Conservation (phyloP, 2,113 vertebrate species). For the Alethe castanea region DNA sequence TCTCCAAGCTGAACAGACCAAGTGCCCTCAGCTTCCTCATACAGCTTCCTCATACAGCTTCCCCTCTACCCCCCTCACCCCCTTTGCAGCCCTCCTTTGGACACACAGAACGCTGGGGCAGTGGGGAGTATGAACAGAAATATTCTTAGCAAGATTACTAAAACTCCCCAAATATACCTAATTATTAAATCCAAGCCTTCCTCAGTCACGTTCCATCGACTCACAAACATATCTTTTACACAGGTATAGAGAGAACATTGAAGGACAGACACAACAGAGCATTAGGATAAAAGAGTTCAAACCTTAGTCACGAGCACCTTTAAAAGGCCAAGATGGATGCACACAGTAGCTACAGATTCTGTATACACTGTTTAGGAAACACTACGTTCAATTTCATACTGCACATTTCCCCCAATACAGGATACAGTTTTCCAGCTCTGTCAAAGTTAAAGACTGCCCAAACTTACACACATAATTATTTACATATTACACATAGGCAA, state of each 20-base stretch:
- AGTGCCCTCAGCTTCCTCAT: not conserved
- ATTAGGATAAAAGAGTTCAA: not conserved
- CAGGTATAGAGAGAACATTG: not conserved
- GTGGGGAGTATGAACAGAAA: not conserved
- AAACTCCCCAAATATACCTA: not conserved
- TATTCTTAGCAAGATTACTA: not conserved
- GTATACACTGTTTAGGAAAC: not conserved
- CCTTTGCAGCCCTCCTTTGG: not conserved
- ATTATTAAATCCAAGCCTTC: not conserved
- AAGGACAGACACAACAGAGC: not conserved
- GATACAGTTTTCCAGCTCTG: not conserved
- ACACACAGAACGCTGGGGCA: not conserved
- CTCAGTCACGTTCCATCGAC: not conserved
- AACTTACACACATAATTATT: not conserved
- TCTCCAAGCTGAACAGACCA: not conserved
- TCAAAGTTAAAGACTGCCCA: not conserved
- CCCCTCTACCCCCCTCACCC: not conserved
- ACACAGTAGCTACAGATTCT: not conserved
- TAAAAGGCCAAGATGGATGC: not conserved
- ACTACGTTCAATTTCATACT: not conserved
- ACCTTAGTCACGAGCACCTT: rapidly evolving
- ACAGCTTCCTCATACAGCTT: not conserved
- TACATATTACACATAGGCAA: not conserved
- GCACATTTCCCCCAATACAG: not conserved
- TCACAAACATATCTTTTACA: not conserved